phyloP scores from a whole-genome alignment of 30 jellyfish, hydroid and myxozoan genomes.

The Sanderia malayensis region DNA sequence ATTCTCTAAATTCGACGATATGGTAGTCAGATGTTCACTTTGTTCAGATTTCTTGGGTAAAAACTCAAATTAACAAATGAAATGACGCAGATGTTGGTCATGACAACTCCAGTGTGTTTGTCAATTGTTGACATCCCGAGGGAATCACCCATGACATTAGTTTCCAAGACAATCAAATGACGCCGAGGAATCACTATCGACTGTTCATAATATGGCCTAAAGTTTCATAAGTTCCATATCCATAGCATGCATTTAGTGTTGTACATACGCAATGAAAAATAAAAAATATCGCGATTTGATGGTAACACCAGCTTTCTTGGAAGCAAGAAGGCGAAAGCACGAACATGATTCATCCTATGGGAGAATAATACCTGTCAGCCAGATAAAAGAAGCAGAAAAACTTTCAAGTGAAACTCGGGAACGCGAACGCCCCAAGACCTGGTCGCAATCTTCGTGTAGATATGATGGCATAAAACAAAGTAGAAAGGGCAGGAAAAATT shows the following conservation, averaged over 20 bases:
- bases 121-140: neutral
- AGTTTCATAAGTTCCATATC: no score
- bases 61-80: no score
- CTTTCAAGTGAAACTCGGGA: neutral
- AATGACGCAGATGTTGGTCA: conserved; percentile 7
- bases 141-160: conserved; percentile 3
- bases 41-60: neutral
- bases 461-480: neutral
- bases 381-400: no score
- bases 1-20: neutral
- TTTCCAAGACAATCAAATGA: conserved; percentile 20
- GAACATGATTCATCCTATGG: conserved; percentile 42
- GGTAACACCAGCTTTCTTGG: conserved; percentile 76
- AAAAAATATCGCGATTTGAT: conserved; percentile 32
- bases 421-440: neutral
- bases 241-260: neutral
- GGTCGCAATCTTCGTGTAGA: neutral
- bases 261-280: conserved; percentile 13
- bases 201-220: neutral
- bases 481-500: neutral
- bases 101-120: conserved; percentile 17
- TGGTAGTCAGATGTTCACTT: neutral
- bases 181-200: conserved; percentile 19
- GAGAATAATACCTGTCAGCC: conserved; percentile 46
- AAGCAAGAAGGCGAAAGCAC: conserved; percentile 60